A percentile compares a stretch with the other conserved stretches of the same genome.
Evolutionary conservation across 2,113 vertebrate species (phyloP).

Genomic region (Callaeas wilsoni): DNA sequence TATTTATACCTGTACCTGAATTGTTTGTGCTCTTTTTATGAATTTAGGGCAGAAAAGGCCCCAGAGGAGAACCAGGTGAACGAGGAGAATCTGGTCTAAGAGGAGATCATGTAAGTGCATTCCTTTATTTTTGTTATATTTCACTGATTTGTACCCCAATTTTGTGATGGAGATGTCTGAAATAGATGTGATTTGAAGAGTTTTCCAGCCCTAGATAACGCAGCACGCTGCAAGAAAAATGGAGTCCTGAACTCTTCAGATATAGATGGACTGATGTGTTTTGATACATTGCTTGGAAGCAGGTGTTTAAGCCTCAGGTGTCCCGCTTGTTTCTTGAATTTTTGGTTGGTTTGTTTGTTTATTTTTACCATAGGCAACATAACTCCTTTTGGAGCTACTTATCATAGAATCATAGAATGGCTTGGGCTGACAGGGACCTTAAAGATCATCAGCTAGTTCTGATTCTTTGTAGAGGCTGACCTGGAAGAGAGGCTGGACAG

Average conservation of each 20-base stretch:
- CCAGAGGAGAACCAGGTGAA: slow-evolving; percentile 68
- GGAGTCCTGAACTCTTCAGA: neutral
- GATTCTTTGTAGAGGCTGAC: too few relatives aligned
- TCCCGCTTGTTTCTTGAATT: neutral
- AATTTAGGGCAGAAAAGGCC: slow-evolving; percentile 78
- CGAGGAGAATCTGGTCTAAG: slow-evolving; percentile 77
- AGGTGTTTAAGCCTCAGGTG: neutral
- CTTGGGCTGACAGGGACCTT: neutral
- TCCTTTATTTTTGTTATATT: neutral
- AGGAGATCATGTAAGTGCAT: slow-evolving; percentile 80
- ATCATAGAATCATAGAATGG: neutral
- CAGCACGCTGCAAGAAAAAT: neutral
- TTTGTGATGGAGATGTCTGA: neutral
- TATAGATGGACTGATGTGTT: neutral
- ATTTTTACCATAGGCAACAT: neutral
- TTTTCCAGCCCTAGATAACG: neutral
- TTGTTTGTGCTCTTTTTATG: neutral
- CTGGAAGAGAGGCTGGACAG: too few relatives aligned
- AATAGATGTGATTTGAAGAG: neutral
- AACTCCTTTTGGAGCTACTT: neutral
- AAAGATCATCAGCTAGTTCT: neutral
- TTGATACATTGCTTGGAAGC: neutral
- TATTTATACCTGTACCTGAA: neutral
- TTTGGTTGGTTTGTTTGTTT: neutral
- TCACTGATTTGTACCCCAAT: neutral